Evolutionary conservation across 1,140 invertebrate genomes (phyloP).

Genomic region (Drosophila nebulosa): DNA sequence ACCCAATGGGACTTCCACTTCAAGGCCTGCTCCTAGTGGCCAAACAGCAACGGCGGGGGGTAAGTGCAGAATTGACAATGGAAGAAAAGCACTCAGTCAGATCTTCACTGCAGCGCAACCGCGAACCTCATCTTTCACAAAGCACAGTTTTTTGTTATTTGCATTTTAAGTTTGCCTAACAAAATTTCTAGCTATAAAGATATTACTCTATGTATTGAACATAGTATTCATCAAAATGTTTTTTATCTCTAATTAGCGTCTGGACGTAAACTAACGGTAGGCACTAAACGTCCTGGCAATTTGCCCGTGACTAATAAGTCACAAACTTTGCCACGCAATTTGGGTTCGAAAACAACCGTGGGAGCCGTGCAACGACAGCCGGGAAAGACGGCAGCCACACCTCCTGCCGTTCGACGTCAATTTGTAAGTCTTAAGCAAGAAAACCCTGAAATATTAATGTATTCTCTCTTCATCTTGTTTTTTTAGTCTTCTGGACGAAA

Average conservation of each 20-base stretch:
- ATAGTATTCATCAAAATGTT: background rate
- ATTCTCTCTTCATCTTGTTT: background rate
- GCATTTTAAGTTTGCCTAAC: constrained; percentile 18
- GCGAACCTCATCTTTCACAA: constrained; percentile 18
- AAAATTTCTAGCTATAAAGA: constrained; percentile 25
- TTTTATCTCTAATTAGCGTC: constrained; percentile 82
- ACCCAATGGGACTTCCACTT: background rate
- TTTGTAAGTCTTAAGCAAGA: constrained; percentile 83
- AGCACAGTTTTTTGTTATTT: constrained; percentile 29
- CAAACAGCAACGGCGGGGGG: constrained; percentile 19
- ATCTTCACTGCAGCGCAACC: constrained; percentile 32
- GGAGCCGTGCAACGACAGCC: constrained; percentile 82
- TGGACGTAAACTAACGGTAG: constrained; percentile 86
- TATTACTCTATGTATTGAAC: no score
- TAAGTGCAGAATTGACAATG: constrained; percentile 27
- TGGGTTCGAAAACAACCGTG: constrained; percentile 86
- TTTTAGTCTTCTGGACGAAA: constrained; percentile 82
- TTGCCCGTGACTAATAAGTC: constrained; percentile 87
- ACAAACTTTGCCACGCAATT: constrained; percentile 90
- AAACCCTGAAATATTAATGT: background rate
- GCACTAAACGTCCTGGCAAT: constrained; percentile 85
- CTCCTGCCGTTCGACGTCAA: constrained; percentile 90
- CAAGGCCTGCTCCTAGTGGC: constrained; percentile 7
- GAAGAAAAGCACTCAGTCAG: constrained; percentile 33
- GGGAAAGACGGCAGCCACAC: constrained; percentile 88